These are phyloP conservation scores for Onchidella celtica DNA, from an alignment of 2,888 invertebrate species.

Conservation along the genomic window DNA sequence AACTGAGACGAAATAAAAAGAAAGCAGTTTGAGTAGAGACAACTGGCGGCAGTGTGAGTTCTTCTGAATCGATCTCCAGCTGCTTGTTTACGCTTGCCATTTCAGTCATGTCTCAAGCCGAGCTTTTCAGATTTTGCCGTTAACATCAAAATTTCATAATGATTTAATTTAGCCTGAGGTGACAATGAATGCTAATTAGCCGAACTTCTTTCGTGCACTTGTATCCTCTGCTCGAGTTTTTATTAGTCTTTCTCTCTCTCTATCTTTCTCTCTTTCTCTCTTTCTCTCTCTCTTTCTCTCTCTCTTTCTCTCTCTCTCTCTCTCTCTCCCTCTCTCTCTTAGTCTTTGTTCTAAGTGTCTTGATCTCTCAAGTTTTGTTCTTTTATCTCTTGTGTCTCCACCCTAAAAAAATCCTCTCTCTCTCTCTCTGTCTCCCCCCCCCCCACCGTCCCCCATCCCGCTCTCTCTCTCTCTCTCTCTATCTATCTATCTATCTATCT, in stretches of 20 bases:
- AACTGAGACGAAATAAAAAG: too few species aligned
- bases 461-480: background rate
- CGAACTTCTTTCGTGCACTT: too few species aligned
- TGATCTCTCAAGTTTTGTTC: background rate
- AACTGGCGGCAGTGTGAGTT: too few species aligned
- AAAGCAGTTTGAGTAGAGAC: too few species aligned
- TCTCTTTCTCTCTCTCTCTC: conserved; percentile 3
- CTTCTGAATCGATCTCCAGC: too few species aligned
- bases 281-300: conserved; percentile 8
- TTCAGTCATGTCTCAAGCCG: too few species aligned
- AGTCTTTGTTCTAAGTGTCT: background rate
- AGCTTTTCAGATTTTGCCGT: too few species aligned
- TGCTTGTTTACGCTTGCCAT: too few species aligned
- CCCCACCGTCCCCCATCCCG: background rate
- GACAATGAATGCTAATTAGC: too few species aligned
- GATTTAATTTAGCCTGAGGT: too few species aligned
- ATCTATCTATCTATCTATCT: background rate
- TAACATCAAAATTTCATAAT: too few species aligned
- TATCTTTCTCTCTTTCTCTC: conserved; percentile 5
- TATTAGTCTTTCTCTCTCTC: background rate
- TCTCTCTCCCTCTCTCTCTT: background rate
- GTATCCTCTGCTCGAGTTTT: conserved; percentile 20
- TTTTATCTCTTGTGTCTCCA: conserved; percentile 7
- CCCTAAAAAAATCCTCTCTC: background rate
- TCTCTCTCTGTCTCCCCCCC: conserved; percentile 15